A percentile compares a stretch with the other conserved stretches of the same genome.
phyloP scores from a whole-genome alignment of 2,113 vertebrate species.

The rabbit (Oryctolagus cuniculus) region DNA sequence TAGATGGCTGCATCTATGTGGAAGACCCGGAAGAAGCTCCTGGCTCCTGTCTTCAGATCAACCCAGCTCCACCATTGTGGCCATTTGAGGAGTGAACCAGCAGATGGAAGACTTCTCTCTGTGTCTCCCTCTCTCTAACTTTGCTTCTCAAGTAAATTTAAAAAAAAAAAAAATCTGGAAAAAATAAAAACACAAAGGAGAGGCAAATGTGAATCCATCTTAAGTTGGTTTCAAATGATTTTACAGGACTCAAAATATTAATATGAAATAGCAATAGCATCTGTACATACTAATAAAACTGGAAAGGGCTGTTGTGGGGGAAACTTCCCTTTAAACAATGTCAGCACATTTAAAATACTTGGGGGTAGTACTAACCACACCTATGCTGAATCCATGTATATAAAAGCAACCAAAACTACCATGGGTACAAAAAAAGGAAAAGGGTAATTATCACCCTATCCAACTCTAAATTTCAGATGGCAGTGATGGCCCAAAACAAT shows the following conservation, averaged over 20 bases:
- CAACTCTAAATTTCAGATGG: background rate
- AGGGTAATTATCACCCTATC: background rate
- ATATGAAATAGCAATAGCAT: background rate
- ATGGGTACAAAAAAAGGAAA: background rate
- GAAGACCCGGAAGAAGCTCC: no score
- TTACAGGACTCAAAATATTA: background rate
- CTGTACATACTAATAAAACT: no score
- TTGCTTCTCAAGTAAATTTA: no score
- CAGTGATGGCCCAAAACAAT: background rate
- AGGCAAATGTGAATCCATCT: background rate
- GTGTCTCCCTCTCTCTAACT: no score
- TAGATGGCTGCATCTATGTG: no score
- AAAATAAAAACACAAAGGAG: background rate
- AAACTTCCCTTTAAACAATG: background rate
- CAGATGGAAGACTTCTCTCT: no score
- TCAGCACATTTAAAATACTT: background rate
- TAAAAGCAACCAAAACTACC: background rate
- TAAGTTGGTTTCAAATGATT: background rate
- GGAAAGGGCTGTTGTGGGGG: background rate
- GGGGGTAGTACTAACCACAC: background rate
- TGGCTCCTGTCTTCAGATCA: no score
- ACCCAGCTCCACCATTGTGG: no score
- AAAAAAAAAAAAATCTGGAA: no score
- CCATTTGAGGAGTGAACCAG: no score
- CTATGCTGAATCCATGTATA: background rate